Evolutionary conservation across 35 echinoderm and acorn worm species (phyloP), one percentile per base, ranked within the genome.

Genomic region (Ophiothrix spiculata): DNA sequence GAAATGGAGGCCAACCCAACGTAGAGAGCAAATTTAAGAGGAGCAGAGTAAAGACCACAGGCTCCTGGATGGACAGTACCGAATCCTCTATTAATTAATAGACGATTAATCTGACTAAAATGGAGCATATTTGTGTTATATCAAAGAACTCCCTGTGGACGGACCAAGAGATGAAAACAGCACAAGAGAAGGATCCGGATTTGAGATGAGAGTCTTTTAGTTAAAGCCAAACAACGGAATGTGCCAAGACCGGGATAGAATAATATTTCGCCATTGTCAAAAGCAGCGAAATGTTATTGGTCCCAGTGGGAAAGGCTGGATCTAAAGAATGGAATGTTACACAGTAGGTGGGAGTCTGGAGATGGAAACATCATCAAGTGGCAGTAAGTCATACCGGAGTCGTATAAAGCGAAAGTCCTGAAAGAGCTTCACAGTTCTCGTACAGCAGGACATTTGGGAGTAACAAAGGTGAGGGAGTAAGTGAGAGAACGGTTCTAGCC

Each of bases 391-490:
- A 1, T 88, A 28, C 54, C 86, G 38, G 25, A 45, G 42, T 23
- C 0, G 74, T 39, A 54, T 16, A 32, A 49, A 37, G 33, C 19
- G 33, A 32, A 25, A 88, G 79, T 80, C 28, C 33, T 81, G 38
- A 33, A 11, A 25, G 40, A 80, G 45, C 36, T 87, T 19, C 90
- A n/a, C n/a, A 87, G 28, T 35, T 38, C 15, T 39, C 33, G 42
- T 23, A 75, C 77, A 21, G 77, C 84, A 28, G 79, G 87, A 8
- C 87, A 94, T 56, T 35, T 94, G 28, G 87, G 83, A n/a, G 32
- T 94, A 10, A 78, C 35, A 19, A 94, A 94, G 38, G 77, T 64
- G 32, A 41, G 60, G 34, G 25, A 90, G 31, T 82, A 28, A 36
- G 83, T 85, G 21, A 41, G 1, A 35, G 38, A 39, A 29, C 56